Evolutionary conservation across 2,113 vertebrate genomes (phyloP).

Genomic region (Miniopterus natalensis): DNA sequence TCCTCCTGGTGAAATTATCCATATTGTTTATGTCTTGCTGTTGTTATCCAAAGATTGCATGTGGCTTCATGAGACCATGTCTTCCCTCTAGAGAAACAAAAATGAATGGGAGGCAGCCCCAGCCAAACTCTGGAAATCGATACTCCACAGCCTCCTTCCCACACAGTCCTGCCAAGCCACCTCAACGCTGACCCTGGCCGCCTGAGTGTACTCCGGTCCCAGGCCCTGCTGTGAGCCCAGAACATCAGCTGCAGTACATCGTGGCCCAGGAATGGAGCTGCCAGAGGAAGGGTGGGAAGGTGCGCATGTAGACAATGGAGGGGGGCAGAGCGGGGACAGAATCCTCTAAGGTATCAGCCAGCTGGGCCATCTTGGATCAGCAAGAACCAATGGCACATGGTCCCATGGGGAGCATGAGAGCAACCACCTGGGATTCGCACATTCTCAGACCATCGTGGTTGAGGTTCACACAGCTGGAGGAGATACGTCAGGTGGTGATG

Average conservation of each 20-base stretch:
- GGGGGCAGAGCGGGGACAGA: background rate
- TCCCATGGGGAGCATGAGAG: background rate
- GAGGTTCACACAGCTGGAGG: background rate
- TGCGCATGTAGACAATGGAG: background rate
- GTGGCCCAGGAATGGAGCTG: background rate
- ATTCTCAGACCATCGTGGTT: accelerated
- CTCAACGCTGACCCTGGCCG: constrained; percentile 9
- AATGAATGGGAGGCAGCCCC: constrained; percentile 52
- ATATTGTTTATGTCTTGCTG: constrained; percentile 49
- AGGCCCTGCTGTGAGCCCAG: constrained; percentile 48
- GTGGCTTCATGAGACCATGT: constrained; percentile 60
- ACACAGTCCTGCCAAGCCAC: constrained; percentile 72
- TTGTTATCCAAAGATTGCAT: constrained; percentile 64
- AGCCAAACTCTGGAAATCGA: constrained; percentile 73
- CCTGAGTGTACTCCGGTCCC: constrained; percentile 46
- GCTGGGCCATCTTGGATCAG: background rate
- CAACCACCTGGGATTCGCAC: background rate
- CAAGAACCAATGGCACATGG: background rate
- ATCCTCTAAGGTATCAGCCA: background rate
- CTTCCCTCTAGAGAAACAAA: constrained; percentile 69
- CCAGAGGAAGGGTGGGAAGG: background rate
- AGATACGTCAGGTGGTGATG: no score
- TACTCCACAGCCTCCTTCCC: constrained; percentile 74
- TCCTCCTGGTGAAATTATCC: background rate
- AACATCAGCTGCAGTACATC: constrained; percentile 70